These are phyloP conservation scores for Pitta sordida DNA, from an alignment of 2,113 vertebrate genomes.

Conservation along the genomic window DNA sequence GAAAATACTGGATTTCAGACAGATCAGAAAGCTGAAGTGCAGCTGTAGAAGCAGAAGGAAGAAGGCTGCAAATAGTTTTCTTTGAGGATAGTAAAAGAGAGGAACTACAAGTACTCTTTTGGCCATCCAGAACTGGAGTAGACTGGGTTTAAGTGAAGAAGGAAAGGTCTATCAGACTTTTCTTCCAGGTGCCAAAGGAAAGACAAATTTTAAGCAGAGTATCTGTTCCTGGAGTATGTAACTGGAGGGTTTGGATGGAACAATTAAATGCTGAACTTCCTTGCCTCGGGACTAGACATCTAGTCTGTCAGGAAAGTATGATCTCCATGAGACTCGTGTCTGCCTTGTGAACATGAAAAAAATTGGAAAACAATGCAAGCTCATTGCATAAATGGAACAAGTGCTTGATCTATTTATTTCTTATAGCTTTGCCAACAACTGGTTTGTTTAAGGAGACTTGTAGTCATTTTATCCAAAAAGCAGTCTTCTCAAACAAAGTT, in stretches of 20 bases:
- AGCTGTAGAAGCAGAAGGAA: neutral
- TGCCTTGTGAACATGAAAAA: neutral
- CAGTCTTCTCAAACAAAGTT: neutral
- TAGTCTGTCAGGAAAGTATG: neutral
- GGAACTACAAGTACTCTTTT: neutral
- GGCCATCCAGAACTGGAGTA: neutral
- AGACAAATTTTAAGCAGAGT: neutral
- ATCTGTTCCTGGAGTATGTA: neutral
- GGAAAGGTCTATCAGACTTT: neutral
- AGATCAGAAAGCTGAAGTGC: neutral
- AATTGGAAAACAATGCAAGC: neutral
- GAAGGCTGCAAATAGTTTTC: neutral
- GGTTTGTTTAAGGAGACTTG: neutral
- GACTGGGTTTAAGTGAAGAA: neutral
- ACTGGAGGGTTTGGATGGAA: neutral
- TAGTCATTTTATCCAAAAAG: neutral
- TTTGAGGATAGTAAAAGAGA: neutral
- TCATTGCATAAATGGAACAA: neutral
- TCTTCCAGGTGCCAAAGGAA: neutral
- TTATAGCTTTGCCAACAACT: neutral
- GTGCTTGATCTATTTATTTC: neutral
- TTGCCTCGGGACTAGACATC: neutral
- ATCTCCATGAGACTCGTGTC: neutral
- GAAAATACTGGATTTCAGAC: neutral
- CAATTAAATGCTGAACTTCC: neutral